Percentiles rank a stretch among this genome's conserved stretches.
These are phyloP conservation scores for Dendroctonus valens DNA, from an alignment of 1,140 invertebrate species.

Conservation along the genomic window DNA sequence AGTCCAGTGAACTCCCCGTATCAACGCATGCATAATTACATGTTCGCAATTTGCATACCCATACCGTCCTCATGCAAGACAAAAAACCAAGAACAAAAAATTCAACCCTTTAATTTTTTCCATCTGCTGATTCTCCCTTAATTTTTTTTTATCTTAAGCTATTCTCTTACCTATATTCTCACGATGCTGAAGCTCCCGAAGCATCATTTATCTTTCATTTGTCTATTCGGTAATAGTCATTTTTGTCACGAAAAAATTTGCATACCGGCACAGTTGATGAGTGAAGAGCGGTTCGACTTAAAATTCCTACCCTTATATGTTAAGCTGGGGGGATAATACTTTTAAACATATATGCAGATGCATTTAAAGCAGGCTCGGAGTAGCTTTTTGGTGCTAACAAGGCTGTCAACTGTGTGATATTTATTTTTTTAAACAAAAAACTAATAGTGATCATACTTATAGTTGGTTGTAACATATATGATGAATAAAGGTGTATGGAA, in stretches of 20 bases:
- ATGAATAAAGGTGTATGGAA: too few relatives aligned
- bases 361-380: conserved; percentile 7
- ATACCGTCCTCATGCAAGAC: conserved; percentile 10
- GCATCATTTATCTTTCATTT: conserved; percentile 40
- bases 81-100: conserved; percentile 34
- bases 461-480: too few relatives aligned
- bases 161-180: conserved; percentile 35
- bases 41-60: conserved; percentile 15
- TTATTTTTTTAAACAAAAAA: too few relatives aligned
- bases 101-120: conserved; percentile 35
- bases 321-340: conserved; percentile 1
- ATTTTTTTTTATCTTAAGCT: conserved; percentile 36
- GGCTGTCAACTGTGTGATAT: too few relatives aligned
- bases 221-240: conserved; percentile 38
- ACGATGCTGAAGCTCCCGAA: conserved; percentile 33
- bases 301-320: conserved; percentile 13
- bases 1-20: too few relatives aligned
- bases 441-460: too few relatives aligned
- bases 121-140: conserved; percentile 27
- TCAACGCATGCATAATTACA: too few relatives aligned
- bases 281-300: conserved; percentile 17
- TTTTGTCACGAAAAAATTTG: conserved; percentile 37
- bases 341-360: conserved; percentile 14
- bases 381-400: background rate
- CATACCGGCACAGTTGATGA: conserved; percentile 32